Evolutionary conservation across 2,797 vertebrate species (phyloP), one percentile per base, ranked within the genome.

Genomic region (Megalops cyprinoides): DNA sequence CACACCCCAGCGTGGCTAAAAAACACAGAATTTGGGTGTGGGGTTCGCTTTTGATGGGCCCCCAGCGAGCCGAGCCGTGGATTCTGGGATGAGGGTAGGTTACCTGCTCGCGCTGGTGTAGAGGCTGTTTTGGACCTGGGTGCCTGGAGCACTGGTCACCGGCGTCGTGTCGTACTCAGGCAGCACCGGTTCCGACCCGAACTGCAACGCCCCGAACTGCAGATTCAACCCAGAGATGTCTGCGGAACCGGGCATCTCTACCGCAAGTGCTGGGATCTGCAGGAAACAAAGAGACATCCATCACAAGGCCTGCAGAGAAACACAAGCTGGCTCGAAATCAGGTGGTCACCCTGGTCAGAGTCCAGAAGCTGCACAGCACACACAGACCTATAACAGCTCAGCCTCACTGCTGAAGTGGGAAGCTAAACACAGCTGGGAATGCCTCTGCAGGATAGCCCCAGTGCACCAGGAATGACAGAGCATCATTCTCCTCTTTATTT

Each of bases 201-300:
- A 99, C 87, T 98, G 97, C 85, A 99, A 92, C 0, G 97, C 98
- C 83, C 98, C 98, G 39, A 99, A 99, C 93, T 99, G 98, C 89
- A 99, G 94, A 87, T 98, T 97, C 77, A 99, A 94, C 85, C 97
- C 97, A 28, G 97, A 95, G 85, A 99, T 97, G 90, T 99, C 98
- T 0, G 97, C 92, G 0, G 98, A 97, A 80, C 97, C 97, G 1
- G 98, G 98, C 98, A 99, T 99, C 87, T 99, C 98, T 88, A 99
- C 98, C 0, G 98, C 97, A 82, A 97, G 93, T 0, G 97, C 95
- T 65, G 98, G 98, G 91, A 99, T 99, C 98, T 99, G 89, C 0
- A 6, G 23, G 28, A 81, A 51, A 46, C 0, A 28, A 1, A 7
- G 1, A 8, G 20, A 18, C 28, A 65, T 28, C 8, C n/a, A n/a